A percentile compares a stretch with the other conserved stretches of the same genome.
Conservation (phyloP, 2,113 vertebrate species). For the Campylomormyrus tamandua region DNA sequence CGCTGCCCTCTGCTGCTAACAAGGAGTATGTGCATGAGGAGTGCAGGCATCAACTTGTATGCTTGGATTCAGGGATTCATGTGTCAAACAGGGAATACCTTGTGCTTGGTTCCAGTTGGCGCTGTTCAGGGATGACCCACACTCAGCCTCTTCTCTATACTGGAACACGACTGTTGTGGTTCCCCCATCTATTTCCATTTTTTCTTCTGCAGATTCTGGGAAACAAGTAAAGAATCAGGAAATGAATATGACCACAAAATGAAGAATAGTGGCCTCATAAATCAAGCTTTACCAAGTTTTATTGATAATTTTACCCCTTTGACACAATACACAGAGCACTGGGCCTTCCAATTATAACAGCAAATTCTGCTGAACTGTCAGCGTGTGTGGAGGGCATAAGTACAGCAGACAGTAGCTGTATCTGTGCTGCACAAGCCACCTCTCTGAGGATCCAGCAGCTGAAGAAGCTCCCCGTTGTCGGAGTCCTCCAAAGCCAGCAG, state of each 20-base stretch:
- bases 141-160: constrained; percentile 24
- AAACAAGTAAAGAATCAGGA: not conserved
- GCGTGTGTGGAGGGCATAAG: not conserved
- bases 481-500: constrained; percentile 22
- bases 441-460: constrained; percentile 20
- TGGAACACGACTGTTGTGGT: constrained; percentile 23
- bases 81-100: not conserved
- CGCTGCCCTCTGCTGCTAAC: not conserved
- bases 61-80: not conserved
- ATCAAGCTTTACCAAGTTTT: not conserved
- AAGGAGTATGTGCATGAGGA: not conserved
- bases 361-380: not conserved
- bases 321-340: not conserved
- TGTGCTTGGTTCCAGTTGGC: not conserved
- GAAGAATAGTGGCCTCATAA: not conserved
- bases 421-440: constrained; percentile 12
- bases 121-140: constrained; percentile 1
- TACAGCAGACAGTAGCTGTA: not conserved
- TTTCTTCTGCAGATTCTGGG: constrained; percentile 18
- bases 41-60: not conserved
- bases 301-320: not conserved
- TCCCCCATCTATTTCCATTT: not conserved
- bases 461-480: not conserved
- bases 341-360: not conserved
- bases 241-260: not conserved